Evolutionary conservation across 1,140 invertebrate species (phyloP).

Genomic region (Drosophila miranda): DNA sequence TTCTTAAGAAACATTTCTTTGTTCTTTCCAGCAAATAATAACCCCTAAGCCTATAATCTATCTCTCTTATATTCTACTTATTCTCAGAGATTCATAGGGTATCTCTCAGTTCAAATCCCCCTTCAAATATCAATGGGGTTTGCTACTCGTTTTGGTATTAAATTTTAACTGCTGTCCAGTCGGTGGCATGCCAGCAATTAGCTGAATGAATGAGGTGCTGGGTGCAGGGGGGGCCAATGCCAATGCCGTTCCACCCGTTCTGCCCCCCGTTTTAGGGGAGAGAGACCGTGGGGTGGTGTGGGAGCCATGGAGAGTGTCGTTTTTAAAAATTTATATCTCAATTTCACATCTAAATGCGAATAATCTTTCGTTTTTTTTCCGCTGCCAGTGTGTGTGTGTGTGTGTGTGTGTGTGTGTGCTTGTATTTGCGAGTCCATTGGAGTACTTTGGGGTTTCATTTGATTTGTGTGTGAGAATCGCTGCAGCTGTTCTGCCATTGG

Average conservation of each 20-base stretch:
- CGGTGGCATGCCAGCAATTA: conserved; percentile 40
- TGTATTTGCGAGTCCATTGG: conserved; percentile 21
- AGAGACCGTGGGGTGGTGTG: neutral
- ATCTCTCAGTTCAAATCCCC: neutral
- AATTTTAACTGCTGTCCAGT: conserved; percentile 44
- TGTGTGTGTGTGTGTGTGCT: conserved; percentile 17
- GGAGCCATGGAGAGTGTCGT: conserved; percentile 53
- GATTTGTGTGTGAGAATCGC: conserved; percentile 76
- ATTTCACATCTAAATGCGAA: conserved; percentile 81
- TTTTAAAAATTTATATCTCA: conserved; percentile 81
- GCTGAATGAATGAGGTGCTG: conserved; percentile 25
- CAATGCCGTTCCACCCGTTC: conserved; percentile 3
- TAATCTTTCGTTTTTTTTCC: conserved; percentile 57
- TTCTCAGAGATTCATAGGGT: neutral
- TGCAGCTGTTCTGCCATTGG: conserved; percentile 73
- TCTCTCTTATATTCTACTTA: too few relatives aligned
- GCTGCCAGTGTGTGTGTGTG: conserved; percentile 1
- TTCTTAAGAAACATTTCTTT: too few relatives aligned
- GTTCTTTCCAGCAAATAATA: too few relatives aligned
- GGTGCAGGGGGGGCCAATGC: neutral
- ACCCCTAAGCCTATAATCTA: too few relatives aligned
- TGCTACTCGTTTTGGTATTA: conserved; percentile 24
- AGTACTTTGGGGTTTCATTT: conserved; percentile 62
- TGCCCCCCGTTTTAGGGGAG: too few relatives aligned
- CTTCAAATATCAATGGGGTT: conserved; percentile 12